Evolutionary conservation across 2,113 vertebrate species (phyloP), one percentile per base, ranked within the genome.

Genomic region (Neogobius melanostomus): DNA sequence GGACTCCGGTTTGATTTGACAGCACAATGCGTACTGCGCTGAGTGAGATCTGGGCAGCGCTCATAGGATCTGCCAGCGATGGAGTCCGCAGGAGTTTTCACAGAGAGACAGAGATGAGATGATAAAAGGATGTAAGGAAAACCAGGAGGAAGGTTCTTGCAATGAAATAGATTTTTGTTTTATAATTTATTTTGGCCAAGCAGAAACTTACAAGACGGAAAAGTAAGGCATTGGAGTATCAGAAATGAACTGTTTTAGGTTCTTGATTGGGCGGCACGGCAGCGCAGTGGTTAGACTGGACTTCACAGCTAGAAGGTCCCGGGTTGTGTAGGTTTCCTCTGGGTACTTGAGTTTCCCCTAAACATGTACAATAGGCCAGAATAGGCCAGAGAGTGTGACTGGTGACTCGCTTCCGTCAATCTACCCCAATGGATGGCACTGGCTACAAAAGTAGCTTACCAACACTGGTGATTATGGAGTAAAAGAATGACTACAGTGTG

Each of bases 1-100:
- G 11, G 7, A 56, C 69, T 81, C 72, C 78, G 71, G 75, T 83
- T 82, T 70, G 65, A 71, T 80, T 78, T 87, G 86, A 88, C 87
- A 88, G 76, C 66, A 64, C 8, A 69, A 72, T 61, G 51, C 65
- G 50, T 11, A 11, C 54, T 59, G 57, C 43, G 62, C 74, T 65
- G 44, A 61, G 1, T 36, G 14, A 80, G 80, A 82, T 84, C 70
- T 77, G 53, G 54, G 72, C 28, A 56, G 71, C 17, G 3, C 52
- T 70, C 66, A 73, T 8, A 53, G 71, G 54, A 74, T 49, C 49
- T 66, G 77, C 53, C 42, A 68, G 42, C 60, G 4, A 50, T 69
- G 51, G 12, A 49, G 65, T 78, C 65, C 71, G 44, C 3, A 28
- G 52, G 66, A 68, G 78, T 83, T 80, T 69, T 64, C 6, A 64